A percentile compares a stretch with the other conserved stretches of the same genome.
These are phyloP conservation scores for Hycleus phaleratus DNA, from an alignment of 1,140 invertebrate species.

Conservation along the genomic window DNA sequence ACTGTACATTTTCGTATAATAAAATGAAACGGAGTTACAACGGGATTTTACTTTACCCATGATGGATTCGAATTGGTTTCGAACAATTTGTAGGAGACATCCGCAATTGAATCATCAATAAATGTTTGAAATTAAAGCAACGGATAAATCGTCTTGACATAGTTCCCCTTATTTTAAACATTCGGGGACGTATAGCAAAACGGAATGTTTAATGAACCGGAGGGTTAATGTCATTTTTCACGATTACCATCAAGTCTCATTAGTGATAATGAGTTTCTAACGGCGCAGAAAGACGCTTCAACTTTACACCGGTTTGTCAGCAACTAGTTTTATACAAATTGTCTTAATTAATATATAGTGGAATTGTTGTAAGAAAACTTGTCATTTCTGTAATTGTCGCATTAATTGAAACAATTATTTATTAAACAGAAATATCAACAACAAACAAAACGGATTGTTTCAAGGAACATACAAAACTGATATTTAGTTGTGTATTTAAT, in stretches of 20 bases:
- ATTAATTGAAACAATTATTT: slow-evolving; percentile 11
- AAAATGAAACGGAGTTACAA: too few relatives aligned
- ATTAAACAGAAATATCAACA: slow-evolving; percentile 5
- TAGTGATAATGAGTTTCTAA: slow-evolving; percentile 16
- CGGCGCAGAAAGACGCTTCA: slow-evolving; percentile 11
- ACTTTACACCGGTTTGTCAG: slow-evolving; percentile 14
- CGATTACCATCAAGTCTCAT: slow-evolving; percentile 15
- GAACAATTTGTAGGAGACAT: too few relatives aligned
- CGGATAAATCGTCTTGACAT: too few relatives aligned
- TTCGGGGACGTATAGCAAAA: not conserved
- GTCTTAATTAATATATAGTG: slow-evolving; percentile 12
- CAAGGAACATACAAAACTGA: too few relatives aligned
- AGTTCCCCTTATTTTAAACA: too few relatives aligned
- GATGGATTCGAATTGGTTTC: too few relatives aligned
- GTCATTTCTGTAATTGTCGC: not conserved
- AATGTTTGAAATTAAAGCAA: too few relatives aligned
- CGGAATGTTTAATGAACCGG: slow-evolving; percentile 12
- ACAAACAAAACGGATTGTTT: too few relatives aligned
- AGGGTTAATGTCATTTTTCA: slow-evolving; percentile 16
- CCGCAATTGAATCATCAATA: too few relatives aligned
- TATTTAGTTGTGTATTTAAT: too few relatives aligned
- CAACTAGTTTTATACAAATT: slow-evolving; percentile 16
- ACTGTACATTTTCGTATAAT: too few relatives aligned
- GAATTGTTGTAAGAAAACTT: slow-evolving; percentile 4
- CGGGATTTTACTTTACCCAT: too few relatives aligned